Evolutionary conservation across 2,888 invertebrate genomes (phyloP).

Genomic region (Loripinus fragilis): DNA sequence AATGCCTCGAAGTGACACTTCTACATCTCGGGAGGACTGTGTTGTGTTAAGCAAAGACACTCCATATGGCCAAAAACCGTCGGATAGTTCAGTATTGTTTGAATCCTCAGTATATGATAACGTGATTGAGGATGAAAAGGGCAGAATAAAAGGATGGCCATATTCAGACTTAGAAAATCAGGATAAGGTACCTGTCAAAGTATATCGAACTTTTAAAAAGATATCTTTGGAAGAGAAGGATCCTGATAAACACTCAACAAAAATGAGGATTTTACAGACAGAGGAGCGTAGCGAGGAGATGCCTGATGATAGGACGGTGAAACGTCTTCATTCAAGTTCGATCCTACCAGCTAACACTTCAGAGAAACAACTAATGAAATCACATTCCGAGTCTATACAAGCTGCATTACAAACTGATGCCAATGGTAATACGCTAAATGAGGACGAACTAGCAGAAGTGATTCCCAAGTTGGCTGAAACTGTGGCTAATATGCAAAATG

Average conservation of each 20-base stretch:
- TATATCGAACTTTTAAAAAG: slow-evolving; percentile 41
- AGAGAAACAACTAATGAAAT: slow-evolving; percentile 34
- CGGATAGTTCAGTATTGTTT: slow-evolving; percentile 24
- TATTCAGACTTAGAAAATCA: slow-evolving; percentile 56
- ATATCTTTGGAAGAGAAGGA: not conserved
- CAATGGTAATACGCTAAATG: slow-evolving; percentile 51
- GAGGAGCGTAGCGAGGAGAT: slow-evolving; percentile 51
- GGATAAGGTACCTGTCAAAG: slow-evolving; percentile 48
- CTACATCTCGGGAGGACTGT: slow-evolving; percentile 20
- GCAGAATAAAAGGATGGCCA: slow-evolving; percentile 53
- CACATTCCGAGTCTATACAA: slow-evolving; percentile 51
- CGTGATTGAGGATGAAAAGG: slow-evolving; percentile 55
- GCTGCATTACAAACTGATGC: slow-evolving; percentile 43
- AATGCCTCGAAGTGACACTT: slow-evolving; percentile 36
- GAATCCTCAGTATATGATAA: slow-evolving; percentile 48
- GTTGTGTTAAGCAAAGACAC: slow-evolving; percentile 13
- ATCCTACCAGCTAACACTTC: slow-evolving; percentile 40
- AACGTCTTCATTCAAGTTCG: slow-evolving; percentile 51
- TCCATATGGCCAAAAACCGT: slow-evolving; percentile 8
- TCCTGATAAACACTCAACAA: slow-evolving; percentile 4
- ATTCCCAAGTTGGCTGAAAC: slow-evolving; percentile 60
- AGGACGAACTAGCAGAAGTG: slow-evolving; percentile 50
- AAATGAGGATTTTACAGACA: slow-evolving; percentile 57
- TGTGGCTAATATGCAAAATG: slow-evolving; percentile 59
- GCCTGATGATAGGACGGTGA: slow-evolving; percentile 51